Conservation (phyloP, 2,888 invertebrate genomes). For the Ormyrus labotus region DNA sequence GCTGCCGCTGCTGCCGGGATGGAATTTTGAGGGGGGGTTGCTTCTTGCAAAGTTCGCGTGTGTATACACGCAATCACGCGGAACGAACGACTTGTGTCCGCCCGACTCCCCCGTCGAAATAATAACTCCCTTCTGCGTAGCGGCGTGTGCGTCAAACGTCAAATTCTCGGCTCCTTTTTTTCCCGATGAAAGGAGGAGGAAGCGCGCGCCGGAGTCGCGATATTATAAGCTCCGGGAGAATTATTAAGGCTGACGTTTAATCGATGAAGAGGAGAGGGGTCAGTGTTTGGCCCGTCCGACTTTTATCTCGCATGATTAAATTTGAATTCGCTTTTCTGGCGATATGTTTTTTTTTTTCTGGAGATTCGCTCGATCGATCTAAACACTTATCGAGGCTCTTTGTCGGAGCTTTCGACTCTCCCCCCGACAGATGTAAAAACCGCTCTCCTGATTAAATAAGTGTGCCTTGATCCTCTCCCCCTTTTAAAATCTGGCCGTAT, state of each 20-base stretch:
- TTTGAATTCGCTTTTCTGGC: too few species aligned
- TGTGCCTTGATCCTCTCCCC: neutral
- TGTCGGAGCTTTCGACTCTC: too few species aligned
- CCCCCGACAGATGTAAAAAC: slow-evolving; percentile 1
- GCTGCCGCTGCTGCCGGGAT: neutral
- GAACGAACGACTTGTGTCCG: slow-evolving; percentile 60
- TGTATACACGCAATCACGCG: slow-evolving; percentile 67
- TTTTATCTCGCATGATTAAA: too few species aligned
- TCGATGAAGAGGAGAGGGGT: slow-evolving; percentile 1
- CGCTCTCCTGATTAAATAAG: slow-evolving; percentile 50
- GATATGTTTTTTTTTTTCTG: too few species aligned
- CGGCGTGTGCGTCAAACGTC: slow-evolving; percentile 19
- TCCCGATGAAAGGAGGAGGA: neutral
- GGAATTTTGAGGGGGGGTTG: slow-evolving; percentile 16
- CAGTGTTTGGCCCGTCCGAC: too few species aligned
- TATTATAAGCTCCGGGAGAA: slow-evolving; percentile 1
- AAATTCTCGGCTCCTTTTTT: slow-evolving; percentile 8
- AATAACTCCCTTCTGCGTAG: slow-evolving; percentile 41
- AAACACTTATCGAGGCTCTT: too few species aligned
- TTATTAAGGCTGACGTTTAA: slow-evolving; percentile 30
- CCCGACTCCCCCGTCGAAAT: slow-evolving; percentile 50
- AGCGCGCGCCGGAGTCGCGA: neutral
- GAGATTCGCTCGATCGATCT: too few species aligned
- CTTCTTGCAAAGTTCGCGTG: slow-evolving; percentile 58
- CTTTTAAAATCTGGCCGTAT: slow-evolving; percentile 37